Percentiles rank a stretch among this genome's conserved stretches.
These are phyloP conservation scores for sheep (Ovis aries) DNA, from an alignment of 2,113 vertebrate genomes.

Conservation along the genomic window ARS-UI_Ramb_v3.0 NC_056056.1:131783001-131783500, in stretches of 20 bases:
- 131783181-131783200: not conserved
- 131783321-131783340: not conserved
- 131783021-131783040: not conserved
- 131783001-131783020: not conserved
- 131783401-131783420: not conserved
- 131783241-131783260: not conserved
- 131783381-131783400: not conserved
- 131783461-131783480: not conserved
- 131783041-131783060: not conserved
- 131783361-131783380: not conserved
- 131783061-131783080: not conserved
- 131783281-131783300: not conserved
- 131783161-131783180: not conserved
- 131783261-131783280: not conserved
- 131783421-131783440: not conserved
- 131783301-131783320: not conserved
- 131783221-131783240: not conserved
- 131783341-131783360: not conserved
- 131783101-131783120: not conserved
- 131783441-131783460: not conserved
- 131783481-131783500: not conserved
- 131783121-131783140: not conserved
- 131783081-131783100: not conserved
- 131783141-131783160: not conserved
- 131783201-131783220: not conserved